Conservation (phyloP, 1,140 invertebrate genomes). For the Lordiphosa collinella region DNA sequence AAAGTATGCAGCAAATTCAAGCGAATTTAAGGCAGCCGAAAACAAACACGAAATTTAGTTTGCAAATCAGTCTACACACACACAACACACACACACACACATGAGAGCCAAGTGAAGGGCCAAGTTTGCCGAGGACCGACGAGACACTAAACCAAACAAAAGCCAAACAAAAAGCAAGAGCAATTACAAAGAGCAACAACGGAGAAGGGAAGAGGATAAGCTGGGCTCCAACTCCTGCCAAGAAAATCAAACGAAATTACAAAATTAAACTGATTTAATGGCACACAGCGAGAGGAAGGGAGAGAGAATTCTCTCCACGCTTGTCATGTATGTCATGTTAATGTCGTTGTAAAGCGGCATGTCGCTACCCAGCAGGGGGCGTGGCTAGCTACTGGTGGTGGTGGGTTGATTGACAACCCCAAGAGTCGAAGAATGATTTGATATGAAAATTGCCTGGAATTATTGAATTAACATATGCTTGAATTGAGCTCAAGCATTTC, state of each 20-base stretch:
- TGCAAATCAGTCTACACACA: conserved; percentile 50
- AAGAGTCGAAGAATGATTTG: conserved; percentile 51
- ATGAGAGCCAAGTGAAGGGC: conserved; percentile 38
- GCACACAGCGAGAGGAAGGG: conserved; percentile 15
- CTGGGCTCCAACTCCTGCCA: conserved; percentile 27
- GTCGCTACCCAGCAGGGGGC: neutral
- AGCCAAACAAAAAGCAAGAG: conserved; percentile 59
- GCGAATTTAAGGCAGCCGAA: conserved; percentile 7
- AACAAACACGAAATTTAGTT: conserved; percentile 57
- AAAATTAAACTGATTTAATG: conserved; percentile 74
- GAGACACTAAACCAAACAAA: conserved; percentile 59
- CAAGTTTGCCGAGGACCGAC: conserved; percentile 49
- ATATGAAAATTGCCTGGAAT: conserved; percentile 79
- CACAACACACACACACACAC: neutral
- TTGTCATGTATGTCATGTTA: conserved; percentile 58
- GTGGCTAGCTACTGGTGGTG: conserved; percentile 15
- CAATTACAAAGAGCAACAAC: conserved; percentile 54
- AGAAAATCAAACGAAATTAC: conserved; percentile 72
- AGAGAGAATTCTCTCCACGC: neutral
- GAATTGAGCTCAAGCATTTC: conserved; percentile 68
- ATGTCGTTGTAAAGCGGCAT: conserved; percentile 41
- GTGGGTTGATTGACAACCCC: conserved; percentile 62
- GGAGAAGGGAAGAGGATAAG: conserved; percentile 1
- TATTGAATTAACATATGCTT: conserved; percentile 78
- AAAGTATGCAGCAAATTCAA: conserved; percentile 12